Evolutionary conservation across 37 sponge, comb jelly and placozoan genomes (phyloP).

Genomic region (Lycopodina hypogea): DNA sequence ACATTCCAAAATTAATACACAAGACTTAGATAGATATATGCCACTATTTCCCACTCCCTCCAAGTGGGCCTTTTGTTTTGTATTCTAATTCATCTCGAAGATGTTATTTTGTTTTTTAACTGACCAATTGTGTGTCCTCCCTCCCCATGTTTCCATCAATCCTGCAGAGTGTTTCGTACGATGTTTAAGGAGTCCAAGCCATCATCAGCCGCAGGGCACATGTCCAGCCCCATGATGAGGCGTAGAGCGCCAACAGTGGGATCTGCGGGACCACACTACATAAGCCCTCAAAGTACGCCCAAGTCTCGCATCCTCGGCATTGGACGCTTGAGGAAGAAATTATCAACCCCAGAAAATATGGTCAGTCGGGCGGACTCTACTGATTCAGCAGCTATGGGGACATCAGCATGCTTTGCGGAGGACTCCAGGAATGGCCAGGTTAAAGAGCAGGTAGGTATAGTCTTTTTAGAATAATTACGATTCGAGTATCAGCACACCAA

Average conservation of each 20-base stretch:
- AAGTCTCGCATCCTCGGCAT: constrained; percentile 5
- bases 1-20: no score
- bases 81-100: no score
- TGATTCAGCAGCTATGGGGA: background rate
- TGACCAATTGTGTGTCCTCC: no score
- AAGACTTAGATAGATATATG: no score
- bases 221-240: constrained; percentile 37
- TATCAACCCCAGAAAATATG: constrained; percentile 17
- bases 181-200: constrained; percentile 42
- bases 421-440: constrained; percentile 43
- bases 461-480: background rate
- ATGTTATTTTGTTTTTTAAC: no score
- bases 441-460: constrained; percentile 48
- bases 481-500: background rate
- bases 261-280: background rate
- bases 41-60: no score
- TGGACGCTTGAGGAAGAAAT: constrained; percentile 35
- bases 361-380: constrained; percentile 8
- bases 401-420: constrained; percentile 14
- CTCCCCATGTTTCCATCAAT: no score
- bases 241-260: constrained; percentile 17
- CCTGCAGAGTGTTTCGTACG: constrained; percentile 48
- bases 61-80: no score
- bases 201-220: background rate
- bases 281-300: constrained; percentile 32